Evolutionary conservation across 2,797 vertebrate genomes (phyloP).

Genomic region (Sparidentex hasta): DNA sequence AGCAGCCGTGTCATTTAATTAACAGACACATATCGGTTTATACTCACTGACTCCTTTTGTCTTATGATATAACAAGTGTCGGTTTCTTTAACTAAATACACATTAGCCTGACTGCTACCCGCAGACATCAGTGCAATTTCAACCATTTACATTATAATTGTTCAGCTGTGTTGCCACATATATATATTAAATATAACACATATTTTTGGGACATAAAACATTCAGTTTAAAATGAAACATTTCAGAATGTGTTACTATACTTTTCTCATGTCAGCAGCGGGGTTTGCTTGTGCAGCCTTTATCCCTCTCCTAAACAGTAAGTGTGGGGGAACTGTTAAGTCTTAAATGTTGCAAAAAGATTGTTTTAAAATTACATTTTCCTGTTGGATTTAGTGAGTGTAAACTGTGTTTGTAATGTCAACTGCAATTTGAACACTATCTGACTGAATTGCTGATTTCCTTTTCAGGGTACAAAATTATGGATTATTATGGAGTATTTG

Average conservation of each 20-base stretch:
- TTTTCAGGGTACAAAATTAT: slow-evolving; percentile 95
- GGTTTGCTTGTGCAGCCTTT: too few relatives aligned
- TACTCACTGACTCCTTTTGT: background rate
- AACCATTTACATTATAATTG: background rate
- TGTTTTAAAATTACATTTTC: too few relatives aligned
- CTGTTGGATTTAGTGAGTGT: too few relatives aligned
- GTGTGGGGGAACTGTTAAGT: too few relatives aligned
- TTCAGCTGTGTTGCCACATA: background rate
- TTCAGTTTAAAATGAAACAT: background rate
- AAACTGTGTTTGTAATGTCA: too few relatives aligned
- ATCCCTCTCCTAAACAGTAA: too few relatives aligned
- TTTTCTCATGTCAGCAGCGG: background rate
- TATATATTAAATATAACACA: too few relatives aligned
- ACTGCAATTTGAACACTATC: background rate
- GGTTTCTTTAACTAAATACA: background rate
- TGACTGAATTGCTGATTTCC: slow-evolving; percentile 36
- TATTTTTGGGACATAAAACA: background rate
- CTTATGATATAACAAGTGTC: background rate
- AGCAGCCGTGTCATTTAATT: background rate
- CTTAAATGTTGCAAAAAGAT: too few relatives aligned
- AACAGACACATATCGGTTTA: background rate
- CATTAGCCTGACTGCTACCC: background rate
- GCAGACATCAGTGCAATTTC: background rate
- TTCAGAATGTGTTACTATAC: background rate
- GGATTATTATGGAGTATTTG: slow-evolving; percentile 99